phyloP scores from a whole-genome alignment of 2,797 vertebrate genomes.

The Falco cherrug region DNA sequence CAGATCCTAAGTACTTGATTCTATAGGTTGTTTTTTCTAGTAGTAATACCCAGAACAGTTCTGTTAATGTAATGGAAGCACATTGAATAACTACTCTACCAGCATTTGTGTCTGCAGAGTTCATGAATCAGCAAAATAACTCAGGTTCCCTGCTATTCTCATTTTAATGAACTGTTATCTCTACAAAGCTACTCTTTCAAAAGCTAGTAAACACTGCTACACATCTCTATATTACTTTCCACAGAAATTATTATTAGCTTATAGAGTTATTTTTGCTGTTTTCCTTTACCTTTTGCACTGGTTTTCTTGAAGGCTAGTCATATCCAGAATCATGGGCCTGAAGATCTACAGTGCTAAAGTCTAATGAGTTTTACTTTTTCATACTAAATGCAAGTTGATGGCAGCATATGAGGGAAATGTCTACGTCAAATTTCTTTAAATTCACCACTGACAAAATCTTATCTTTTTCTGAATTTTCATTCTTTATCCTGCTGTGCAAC shows the following conservation, averaged over 20 bases:
- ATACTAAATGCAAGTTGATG: neutral
- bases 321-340: neutral
- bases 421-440: neutral
- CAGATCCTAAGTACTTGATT: conserved; percentile 63
- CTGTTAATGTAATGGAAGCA: conserved; percentile 39
- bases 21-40: conserved; percentile 63
- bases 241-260: conserved; percentile 14
- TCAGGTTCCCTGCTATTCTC: conserved; percentile 48
- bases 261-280: neutral
- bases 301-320: neutral
- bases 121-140: conserved; percentile 53
- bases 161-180: conserved; percentile 57
- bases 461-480: neutral
- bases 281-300: neutral
- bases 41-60: conserved; percentile 55
- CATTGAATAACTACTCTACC: conserved; percentile 58
- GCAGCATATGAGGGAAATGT: neutral
- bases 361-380: neutral
- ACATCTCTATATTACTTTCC: neutral
- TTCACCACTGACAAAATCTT: neutral
- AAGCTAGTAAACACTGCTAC: conserved; percentile 16
- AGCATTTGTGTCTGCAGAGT: conserved; percentile 27
- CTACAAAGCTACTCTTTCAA: neutral
- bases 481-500: neutral
- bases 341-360: neutral